These are phyloP conservation scores for Cyphomyrus discorhynchus DNA, from an alignment of 2,113 vertebrate genomes.

Conservation along the genomic window DNA sequence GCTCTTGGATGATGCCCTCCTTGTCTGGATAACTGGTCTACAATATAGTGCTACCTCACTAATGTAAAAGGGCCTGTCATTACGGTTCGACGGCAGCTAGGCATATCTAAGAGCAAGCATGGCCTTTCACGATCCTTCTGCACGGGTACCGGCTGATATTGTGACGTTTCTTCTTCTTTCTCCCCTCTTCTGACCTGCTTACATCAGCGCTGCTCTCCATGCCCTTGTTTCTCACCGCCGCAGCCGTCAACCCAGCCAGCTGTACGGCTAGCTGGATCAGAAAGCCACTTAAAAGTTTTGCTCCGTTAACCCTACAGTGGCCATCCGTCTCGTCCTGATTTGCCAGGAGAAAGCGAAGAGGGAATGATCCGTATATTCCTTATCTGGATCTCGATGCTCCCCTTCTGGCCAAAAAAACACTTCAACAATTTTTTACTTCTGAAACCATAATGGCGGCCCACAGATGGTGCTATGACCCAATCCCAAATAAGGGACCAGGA, in stretches of 20 bases:
- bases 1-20: not conserved
- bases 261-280: not conserved
- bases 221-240: not conserved
- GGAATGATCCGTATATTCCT: not conserved
- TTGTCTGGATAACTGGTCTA: not conserved
- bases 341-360: not conserved
- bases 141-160: not conserved
- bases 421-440: constrained; percentile 8
- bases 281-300: not conserved
- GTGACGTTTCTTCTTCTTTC: not conserved
- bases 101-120: not conserved
- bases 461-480: not conserved
- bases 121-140: not conserved
- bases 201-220: not conserved
- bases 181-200: not conserved
- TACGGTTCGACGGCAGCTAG: not conserved
- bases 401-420: constrained; percentile 8
- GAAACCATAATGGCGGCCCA: constrained; percentile 23
- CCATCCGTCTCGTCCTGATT: not conserved
- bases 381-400: constrained; percentile 5
- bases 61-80: not conserved
- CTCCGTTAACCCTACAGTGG: not conserved
- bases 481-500: not conserved
- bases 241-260: not conserved
- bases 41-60: not conserved